phyloP scores from a whole-genome alignment of 2,797 vertebrate species.

The Brachyalestes nurse region DNA sequence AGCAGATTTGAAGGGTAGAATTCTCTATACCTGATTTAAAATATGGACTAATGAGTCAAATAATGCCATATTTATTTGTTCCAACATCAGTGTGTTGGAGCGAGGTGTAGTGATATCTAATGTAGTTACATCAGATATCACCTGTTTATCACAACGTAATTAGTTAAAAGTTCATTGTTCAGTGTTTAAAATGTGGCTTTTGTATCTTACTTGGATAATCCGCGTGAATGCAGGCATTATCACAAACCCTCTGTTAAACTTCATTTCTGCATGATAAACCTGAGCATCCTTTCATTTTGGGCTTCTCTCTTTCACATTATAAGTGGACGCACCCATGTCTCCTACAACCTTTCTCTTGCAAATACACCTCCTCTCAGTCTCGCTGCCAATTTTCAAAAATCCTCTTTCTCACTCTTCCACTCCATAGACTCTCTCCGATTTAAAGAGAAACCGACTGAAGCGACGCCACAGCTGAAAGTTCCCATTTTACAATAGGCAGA shows the following conservation, averaged over 20 bases:
- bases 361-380: background rate
- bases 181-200: background rate
- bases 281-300: background rate
- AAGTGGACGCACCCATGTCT: background rate
- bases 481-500: background rate
- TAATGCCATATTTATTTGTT: no score
- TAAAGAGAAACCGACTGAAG: slow-evolving; percentile 6
- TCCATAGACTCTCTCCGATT: background rate
- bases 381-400: slow-evolving; percentile 1
- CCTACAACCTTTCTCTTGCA: background rate
- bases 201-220: background rate
- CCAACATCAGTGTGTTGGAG: no score
- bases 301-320: background rate
- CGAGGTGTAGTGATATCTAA: no score
- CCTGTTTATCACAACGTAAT: no score
- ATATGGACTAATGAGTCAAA: no score
- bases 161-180: no score
- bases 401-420: background rate
- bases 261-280: background rate
- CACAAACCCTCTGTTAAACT: background rate
- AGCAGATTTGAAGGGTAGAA: no score
- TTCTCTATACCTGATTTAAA: no score
- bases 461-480: background rate
- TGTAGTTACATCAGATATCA: no score
- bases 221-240: background rate